Percentiles rank a stretch among this genome's conserved stretches.
Conservation (phyloP, 1,140 invertebrate genomes). For the Drosophila lini region DNA sequence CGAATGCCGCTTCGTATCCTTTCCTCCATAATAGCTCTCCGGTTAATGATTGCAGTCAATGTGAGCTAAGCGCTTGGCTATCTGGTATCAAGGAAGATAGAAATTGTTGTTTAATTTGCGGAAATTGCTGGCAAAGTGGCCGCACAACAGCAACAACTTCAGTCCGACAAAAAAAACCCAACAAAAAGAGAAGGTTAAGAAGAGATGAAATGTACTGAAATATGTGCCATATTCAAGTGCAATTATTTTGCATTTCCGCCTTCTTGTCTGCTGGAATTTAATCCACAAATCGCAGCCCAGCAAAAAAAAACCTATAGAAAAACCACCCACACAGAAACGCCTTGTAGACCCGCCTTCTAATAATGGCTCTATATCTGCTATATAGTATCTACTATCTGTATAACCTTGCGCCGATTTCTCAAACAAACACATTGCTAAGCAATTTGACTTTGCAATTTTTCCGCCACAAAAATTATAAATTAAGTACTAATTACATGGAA, state of each 20-base stretch:
- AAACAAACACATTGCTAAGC: constrained; percentile 52
- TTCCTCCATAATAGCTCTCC: constrained; percentile 63
- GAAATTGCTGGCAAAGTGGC: constrained; percentile 72
- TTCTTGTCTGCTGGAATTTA: constrained; percentile 14
- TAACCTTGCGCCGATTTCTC: constrained; percentile 61
- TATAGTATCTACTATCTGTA: constrained; percentile 38
- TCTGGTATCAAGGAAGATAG: constrained; percentile 71
- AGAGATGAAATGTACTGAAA: constrained; percentile 9
- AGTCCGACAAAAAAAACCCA: not conserved
- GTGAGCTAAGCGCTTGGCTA: constrained; percentile 66
- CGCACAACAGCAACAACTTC: constrained; percentile 7
- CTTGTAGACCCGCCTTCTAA: constrained; percentile 34
- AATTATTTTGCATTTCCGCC: constrained; percentile 44
- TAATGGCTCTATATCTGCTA: constrained; percentile 17
- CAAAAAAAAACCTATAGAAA: not conserved
- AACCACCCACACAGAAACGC: constrained; percentile 48
- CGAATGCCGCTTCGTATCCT: constrained; percentile 50
- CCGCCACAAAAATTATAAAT: constrained; percentile 74
- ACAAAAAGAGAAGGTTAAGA: constrained; percentile 26
- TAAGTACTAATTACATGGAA: constrained; percentile 80
- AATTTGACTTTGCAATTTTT: constrained; percentile 68
- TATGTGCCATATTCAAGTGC: constrained; percentile 19
- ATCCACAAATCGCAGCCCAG: constrained; percentile 22
- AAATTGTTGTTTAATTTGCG: constrained; percentile 80
- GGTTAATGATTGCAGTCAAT: constrained; percentile 72